Base-by-base conservation (phyloP, 2,888 invertebrate species). In the Mythimna ferrago region DNA sequence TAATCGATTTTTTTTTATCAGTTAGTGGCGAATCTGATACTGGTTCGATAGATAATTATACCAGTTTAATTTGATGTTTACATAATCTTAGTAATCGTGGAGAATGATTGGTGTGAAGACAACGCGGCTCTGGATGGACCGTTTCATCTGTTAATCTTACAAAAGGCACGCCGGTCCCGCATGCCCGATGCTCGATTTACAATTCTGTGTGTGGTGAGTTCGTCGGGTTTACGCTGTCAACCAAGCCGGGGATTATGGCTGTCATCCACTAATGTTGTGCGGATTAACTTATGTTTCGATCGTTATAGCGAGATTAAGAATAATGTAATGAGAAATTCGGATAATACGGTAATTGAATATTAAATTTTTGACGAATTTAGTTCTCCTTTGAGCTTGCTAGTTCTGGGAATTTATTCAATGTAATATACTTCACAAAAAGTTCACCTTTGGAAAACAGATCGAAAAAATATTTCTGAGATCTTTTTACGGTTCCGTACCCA, bases 131-230 rank as follows among this genome's bases (percentile, higher is more conserved):
- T 53, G 54, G 70, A 68, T 65, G 66, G 71, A 81, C 61, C 80
- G 57, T 83, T 85, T 85, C 83, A 86, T 86, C 81, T 71, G 80
- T 78, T 86, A 84, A 85, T 77, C 72, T 80, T 76, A 76, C 85
- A 81, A 77, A 82, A 79, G 78, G 76, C 58, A 64, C 62, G 73
- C 66, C 56, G 68, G 76, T 74, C 68, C 63, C 66, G 61, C 71
- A 71, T 51, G 66, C 61, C 83, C 80, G 76, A 73, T 77, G 82
- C 71, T 70, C 71, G 76, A 87, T 88, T 89, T 83, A 83, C 71
- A 77, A 88, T 88, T 89, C 88, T 81, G 84, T 89, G 78, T 88
- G 86, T 87, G 81, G 66, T 58, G 69, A 79, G 74, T 68, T 68
- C 60, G 76, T 69, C 62, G 73, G 85, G 84, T 77, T 86, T 85